Evolutionary conservation across 2,113 vertebrate species (phyloP), one percentile per base, ranked within the genome.

Genomic region (Lepidothrix coronata): DNA sequence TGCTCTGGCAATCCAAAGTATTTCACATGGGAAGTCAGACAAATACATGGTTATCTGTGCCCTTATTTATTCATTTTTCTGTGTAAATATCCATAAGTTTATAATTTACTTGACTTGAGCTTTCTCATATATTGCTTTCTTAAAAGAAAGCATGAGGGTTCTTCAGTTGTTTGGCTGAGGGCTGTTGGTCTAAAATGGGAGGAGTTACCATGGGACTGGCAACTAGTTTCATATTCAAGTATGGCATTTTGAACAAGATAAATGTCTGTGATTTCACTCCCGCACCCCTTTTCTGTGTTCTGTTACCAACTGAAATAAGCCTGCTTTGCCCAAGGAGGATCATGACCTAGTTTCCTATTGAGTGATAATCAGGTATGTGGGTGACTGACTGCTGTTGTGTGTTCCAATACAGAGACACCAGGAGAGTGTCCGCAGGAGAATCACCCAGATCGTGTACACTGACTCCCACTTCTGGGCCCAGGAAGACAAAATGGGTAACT

Each of bases 371-470:
- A 33, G 24, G 24, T 24, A 1, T 8, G 0, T 7, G 67, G 27
- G 6, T 59, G 46, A 5, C 30, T 89, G 39, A 70, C 66, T 90
- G 76, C 68, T 86, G 75, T 39, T 83, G 16, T 95, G 19, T 87
- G 74, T 74, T 90, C 76, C 75, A 67, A 95, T 58, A 62, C 97
- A 99, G 99, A 99, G 80, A 95, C 98, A 99, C 85, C 98, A 99
- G 91, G 99, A 99, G 55, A 97, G 92, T 30, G 98, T 99, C 91
- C 98, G 99, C 67, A 98, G 98, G 77, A 98, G 99, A 31, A 98
- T 99, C 61, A 97, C 97, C 46, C 98, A 96, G 67, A 98, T 99
- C 37, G 93, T 96, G 12, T 99, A 99, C 76, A 97, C 98, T 19
- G 99, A 99, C 87, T 97, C 93, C 30, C 97, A 96, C 46, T 74